A percentile compares a stretch with the other conserved stretches of the same genome.
Evolutionary conservation across 1,140 invertebrate species (phyloP).

Genomic region (Chlorops oryzae): DNA sequence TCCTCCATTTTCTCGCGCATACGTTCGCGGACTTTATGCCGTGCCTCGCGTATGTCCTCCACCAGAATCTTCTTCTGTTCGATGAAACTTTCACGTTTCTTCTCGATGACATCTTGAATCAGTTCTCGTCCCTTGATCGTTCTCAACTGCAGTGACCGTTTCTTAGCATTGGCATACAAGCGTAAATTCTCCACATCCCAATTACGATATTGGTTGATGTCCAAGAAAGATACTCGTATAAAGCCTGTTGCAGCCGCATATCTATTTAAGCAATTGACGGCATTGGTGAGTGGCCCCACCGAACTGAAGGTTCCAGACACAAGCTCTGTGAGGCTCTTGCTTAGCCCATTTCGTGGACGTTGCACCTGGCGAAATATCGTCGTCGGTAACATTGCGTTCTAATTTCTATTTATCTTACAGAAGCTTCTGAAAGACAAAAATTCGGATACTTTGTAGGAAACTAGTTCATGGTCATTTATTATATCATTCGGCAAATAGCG

Average conservation of each 20-base stretch:
- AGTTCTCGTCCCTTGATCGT: constrained; percentile 48
- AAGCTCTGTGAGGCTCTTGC: constrained; percentile 32
- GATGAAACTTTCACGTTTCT: constrained; percentile 56
- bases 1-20: constrained; percentile 60
- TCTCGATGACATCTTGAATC: constrained; percentile 53
- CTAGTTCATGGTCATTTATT: too few species aligned
- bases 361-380: constrained; percentile 38
- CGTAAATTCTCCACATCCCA: constrained; percentile 38
- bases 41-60: constrained; percentile 62
- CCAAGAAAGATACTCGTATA: constrained; percentile 41
- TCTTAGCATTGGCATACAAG: constrained; percentile 38
- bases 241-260: constrained; percentile 43
- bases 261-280: constrained; percentile 39
- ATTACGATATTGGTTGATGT: constrained; percentile 36
- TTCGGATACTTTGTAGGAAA: too few species aligned
- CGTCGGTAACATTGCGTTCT: constrained; percentile 40
- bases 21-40: constrained; percentile 55
- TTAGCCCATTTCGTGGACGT: constrained; percentile 23
- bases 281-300: constrained; percentile 12
- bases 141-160: constrained; percentile 34
- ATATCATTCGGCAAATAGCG: too few species aligned
- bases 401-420: too few species aligned
- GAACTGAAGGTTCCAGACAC: constrained; percentile 25
- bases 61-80: constrained; percentile 57
- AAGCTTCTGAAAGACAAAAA: too few species aligned